phyloP scores from a whole-genome alignment of 2,797 vertebrate species.

The Melanotaenia parkinsoni region DNA sequence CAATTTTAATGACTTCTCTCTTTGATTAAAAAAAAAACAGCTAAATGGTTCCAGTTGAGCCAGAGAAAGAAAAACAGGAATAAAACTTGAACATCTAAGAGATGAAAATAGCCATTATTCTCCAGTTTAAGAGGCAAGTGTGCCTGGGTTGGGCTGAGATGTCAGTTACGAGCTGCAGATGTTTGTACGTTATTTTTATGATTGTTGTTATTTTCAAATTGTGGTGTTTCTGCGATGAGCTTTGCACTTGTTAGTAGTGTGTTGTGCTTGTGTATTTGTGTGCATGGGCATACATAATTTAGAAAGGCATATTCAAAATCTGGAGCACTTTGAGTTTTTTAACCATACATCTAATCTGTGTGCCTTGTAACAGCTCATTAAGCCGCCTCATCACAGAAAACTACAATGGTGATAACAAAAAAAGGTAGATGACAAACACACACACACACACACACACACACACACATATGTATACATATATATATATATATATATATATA shows the following conservation, averaged over 20 bases:
- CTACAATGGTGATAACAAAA: slow-evolving; percentile 50
- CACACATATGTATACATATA: no score
- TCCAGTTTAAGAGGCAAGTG: slow-evolving; percentile 79
- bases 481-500: no score
- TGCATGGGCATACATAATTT: neutral
- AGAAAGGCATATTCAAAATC: slow-evolving; percentile 8
- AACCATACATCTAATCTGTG: slow-evolving; percentile 52
- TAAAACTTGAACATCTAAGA: slow-evolving; percentile 75
- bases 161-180: slow-evolving; percentile 81
- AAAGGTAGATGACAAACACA: slow-evolving; percentile 26
- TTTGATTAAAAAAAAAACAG: slow-evolving; percentile 79
- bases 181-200: slow-evolving; percentile 76
- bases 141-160: slow-evolving; percentile 67
- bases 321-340: slow-evolving; percentile 59
- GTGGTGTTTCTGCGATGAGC: slow-evolving; percentile 71
- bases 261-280: slow-evolving; percentile 21
- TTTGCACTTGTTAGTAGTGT: slow-evolving; percentile 55
- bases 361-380: slow-evolving; percentile 71
- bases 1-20: slow-evolving; percentile 71
- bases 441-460: neutral
- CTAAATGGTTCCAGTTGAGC: slow-evolving; percentile 81
- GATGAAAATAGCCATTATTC: slow-evolving; percentile 82
- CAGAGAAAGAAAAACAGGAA: slow-evolving; percentile 71
- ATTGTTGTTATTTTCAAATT: slow-evolving; percentile 83
- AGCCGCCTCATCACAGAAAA: slow-evolving; percentile 64